phyloP scores from a whole-genome alignment of 2,888 invertebrate species.

The Ochropacha duplaris region DNA sequence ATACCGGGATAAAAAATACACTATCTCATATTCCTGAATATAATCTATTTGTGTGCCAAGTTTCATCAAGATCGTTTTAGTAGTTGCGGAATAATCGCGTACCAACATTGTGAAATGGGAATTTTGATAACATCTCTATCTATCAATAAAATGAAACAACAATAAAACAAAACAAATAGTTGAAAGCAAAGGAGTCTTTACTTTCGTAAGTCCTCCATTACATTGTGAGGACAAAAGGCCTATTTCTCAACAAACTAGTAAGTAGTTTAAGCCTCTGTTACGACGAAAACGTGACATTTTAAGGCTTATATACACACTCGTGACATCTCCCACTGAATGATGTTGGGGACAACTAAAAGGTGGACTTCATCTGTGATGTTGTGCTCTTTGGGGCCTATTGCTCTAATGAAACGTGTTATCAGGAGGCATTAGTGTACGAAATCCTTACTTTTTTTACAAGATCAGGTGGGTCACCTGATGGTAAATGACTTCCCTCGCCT shows the following conservation, averaged over 20 bases:
- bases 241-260: conserved; percentile 5
- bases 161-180: neutral
- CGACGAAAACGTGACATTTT: conserved; percentile 33
- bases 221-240: conserved; percentile 3
- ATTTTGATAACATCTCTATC: neutral
- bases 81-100: too few species aligned
- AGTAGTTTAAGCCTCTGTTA: conserved; percentile 29
- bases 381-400: conserved; percentile 16
- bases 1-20: too few species aligned
- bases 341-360: conserved; percentile 20
- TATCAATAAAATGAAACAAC: neutral
- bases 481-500: too few species aligned
- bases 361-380: conserved; percentile 20
- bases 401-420: conserved; percentile 19
- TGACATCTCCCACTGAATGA: neutral
- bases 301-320: conserved; percentile 28
- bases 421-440: neutral
- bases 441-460: too few species aligned
- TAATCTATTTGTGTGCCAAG: too few species aligned
- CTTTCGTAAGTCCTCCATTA: neutral
- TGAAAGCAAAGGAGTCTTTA: neutral
- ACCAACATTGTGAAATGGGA: too few species aligned
- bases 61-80: too few species aligned
- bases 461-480: too few species aligned
- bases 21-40: too few species aligned